Percentiles rank a stretch among this genome's conserved stretches.
phyloP scores from a whole-genome alignment of 2,797 vertebrate genomes.

The Sebastes diploproa region DNA sequence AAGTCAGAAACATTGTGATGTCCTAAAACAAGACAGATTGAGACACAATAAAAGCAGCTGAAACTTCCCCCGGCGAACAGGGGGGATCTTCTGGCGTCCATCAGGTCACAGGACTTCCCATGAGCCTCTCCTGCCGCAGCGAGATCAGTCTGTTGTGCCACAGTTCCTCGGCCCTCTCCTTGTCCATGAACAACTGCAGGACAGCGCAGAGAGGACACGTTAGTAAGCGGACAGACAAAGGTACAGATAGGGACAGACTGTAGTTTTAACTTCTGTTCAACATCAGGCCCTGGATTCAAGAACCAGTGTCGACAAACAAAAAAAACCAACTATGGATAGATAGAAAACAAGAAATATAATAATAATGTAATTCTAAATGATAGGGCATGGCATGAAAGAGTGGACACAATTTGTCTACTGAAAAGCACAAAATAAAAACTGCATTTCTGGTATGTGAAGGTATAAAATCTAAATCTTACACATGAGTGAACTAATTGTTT shows the following conservation, averaged over 20 bases:
- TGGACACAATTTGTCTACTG: background rate
- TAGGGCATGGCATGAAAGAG: background rate
- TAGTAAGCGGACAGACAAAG: background rate
- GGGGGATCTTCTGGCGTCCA: background rate
- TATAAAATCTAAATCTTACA: background rate
- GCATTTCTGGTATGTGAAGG: background rate
- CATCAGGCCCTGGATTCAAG: no score
- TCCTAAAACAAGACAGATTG: background rate
- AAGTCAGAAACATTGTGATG: background rate
- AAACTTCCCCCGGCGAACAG: background rate
- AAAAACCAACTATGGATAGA: background rate
- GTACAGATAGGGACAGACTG: background rate
- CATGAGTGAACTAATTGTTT: background rate
- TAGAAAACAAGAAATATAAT: background rate
- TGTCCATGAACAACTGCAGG: conserved; percentile 91
- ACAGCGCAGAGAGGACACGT: background rate
- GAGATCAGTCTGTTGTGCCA: conserved; percentile 92
- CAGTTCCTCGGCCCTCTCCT: conserved; percentile 91
- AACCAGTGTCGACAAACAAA: background rate
- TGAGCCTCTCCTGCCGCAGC: conserved; percentile 94
- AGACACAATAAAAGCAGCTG: background rate
- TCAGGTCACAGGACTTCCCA: conserved; percentile 90
- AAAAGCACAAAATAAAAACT: background rate
- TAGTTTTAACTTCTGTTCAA: no score
- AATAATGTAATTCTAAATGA: background rate